These are phyloP conservation scores for Pangasianodon hypophthalmus DNA, from an alignment of 2,113 vertebrate genomes.

Conservation along the genomic window DNA sequence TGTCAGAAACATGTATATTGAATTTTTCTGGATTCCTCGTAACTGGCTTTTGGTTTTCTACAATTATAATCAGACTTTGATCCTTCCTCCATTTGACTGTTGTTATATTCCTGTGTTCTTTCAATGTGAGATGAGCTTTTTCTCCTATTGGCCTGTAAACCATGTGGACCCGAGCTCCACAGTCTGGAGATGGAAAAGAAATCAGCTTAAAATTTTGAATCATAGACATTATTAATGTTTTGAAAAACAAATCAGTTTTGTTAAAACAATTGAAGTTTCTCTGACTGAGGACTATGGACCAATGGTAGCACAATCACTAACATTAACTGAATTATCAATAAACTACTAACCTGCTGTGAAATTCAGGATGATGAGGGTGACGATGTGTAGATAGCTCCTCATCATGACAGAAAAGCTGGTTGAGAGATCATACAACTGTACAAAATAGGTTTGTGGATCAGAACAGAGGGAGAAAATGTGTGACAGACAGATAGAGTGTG, in stretches of 20 bases:
- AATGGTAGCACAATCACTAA: too few relatives aligned
- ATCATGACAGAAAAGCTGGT: conserved; percentile 22
- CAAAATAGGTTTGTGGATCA: background rate
- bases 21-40: fast-evolving
- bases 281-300: background rate
- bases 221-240: background rate
- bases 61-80: fast-evolving
- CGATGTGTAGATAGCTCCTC: background rate
- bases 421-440: conserved; percentile 32
- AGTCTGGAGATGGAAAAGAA: conserved; percentile 4
- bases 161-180: background rate
- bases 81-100: background rate
- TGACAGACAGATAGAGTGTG: background rate
- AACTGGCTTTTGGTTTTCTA: fast-evolving
- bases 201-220: background rate
- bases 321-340: background rate
- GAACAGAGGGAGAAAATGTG: background rate
- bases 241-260: too few relatives aligned
- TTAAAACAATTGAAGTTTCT: background rate
- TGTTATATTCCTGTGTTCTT: fast-evolving
- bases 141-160: conserved; percentile 27
- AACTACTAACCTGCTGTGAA: conserved; percentile 32
- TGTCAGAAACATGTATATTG: fast-evolving
- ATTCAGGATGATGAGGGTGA: conserved; percentile 9
- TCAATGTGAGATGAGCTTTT: conserved; percentile 48